phyloP scores from a whole-genome alignment of 2,113 vertebrate genomes.

The Leiothrix lutea region DNA sequence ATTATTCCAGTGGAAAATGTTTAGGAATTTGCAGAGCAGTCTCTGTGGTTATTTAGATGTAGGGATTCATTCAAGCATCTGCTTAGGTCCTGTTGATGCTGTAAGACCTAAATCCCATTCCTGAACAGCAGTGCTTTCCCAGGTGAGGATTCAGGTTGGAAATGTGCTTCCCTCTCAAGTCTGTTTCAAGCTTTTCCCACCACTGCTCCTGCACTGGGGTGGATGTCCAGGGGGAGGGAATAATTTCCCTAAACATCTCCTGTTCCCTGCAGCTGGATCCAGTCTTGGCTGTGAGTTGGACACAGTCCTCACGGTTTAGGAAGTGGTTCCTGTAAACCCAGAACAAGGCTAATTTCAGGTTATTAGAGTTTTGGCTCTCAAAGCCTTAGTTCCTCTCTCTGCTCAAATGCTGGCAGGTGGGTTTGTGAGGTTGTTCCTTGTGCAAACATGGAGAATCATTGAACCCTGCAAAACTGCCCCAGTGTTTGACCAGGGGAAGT shows the following conservation, averaged over 20 bases:
- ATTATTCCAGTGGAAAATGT: constrained; percentile 26
- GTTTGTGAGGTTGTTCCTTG: neutral
- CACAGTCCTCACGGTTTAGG: neutral
- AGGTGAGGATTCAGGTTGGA: neutral
- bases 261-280: neutral
- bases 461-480: neutral
- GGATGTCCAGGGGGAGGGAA: neutral
- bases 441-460: neutral
- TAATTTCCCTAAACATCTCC: neutral
- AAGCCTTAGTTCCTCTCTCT: neutral
- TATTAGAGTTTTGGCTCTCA: neutral
- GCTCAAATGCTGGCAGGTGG: neutral
- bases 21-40: neutral
- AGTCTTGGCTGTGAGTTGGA: neutral
- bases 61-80: neutral
- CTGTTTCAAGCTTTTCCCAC: neutral
- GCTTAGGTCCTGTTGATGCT: neutral
- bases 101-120: neutral
- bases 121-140: neutral
- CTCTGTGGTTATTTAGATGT: constrained; percentile 4
- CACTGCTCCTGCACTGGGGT: neutral
- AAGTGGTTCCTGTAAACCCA: neutral
- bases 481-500: neutral
- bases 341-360: neutral
- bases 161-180: neutral